Evolutionary conservation across 2,888 invertebrate species (phyloP), one percentile per base, ranked within the genome.

Genomic region (Caradrina clavipalpis): DNA sequence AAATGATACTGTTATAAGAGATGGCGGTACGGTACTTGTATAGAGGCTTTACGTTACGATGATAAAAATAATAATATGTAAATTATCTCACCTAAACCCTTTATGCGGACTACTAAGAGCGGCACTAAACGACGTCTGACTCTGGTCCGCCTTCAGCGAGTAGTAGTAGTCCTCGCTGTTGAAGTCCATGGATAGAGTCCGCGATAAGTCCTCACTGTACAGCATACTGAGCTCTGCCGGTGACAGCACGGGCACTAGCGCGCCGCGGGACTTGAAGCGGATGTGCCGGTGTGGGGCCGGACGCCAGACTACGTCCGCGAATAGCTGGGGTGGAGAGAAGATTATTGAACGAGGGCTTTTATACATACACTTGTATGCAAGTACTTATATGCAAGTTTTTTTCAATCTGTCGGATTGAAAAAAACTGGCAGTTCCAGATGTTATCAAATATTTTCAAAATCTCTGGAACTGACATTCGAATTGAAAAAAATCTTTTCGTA

Each of bases 221-320:
- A 88, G 76, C 0, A 95, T 72, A 3, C 88, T 83, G 0, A 94
- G 77, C 35, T 92, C 90, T 0, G 94, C 88, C 0, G 94, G 93
- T 0, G 93, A 78, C 0, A 96, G 85, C 0, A 93, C 93, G 0
- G 95, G 93, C 1, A 84, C 78, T 0, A 96, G 80, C 0, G 95
- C 93, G 3, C 92, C 92, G 21, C 93, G 93, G 0, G 91, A 94
- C 76, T 94, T 95, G 63, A 96, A 93, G 26, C 96, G 94, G 0
- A 97, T 85, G 82, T 94, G 92, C 6, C 93, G 92, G 8, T 87
- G 83, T 0, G 94, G 91, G 2, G 94, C 88, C 0, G 94, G 93
- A 0, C 96, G 94, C 97, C 97, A 97, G 1, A 93, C 92, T 15
- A 88, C 93, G 77, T 96, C 95, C 0, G 94, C 93, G 83, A 93